Conservation (phyloP, 2,797 vertebrate species). For the Crax fasciolata region DNA sequence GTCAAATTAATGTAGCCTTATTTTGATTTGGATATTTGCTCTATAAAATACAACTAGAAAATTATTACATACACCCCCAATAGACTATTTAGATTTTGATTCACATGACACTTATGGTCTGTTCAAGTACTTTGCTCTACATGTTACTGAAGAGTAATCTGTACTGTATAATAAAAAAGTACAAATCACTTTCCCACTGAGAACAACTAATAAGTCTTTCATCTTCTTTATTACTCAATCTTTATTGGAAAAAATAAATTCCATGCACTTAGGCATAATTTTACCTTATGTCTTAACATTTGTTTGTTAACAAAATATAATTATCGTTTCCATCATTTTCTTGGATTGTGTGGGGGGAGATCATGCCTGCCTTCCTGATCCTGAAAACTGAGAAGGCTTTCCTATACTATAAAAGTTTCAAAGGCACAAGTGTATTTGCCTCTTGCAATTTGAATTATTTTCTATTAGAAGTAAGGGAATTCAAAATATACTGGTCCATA, state of each 20-base stretch:
- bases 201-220: slow-evolving; percentile 57
- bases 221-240: slow-evolving; percentile 58
- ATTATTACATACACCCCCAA: background rate
- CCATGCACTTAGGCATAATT: slow-evolving; percentile 38
- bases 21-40: slow-evolving; percentile 13
- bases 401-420: background rate
- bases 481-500: background rate
- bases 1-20: background rate
- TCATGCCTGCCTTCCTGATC: background rate
- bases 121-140: slow-evolving; percentile 36
- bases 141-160: slow-evolving; percentile 36
- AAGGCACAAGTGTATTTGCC: background rate
- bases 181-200: slow-evolving; percentile 49
- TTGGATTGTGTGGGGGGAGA: background rate
- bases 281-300: slow-evolving; percentile 54
- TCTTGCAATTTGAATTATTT: background rate
- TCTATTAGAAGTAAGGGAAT: background rate
- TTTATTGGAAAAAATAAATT: slow-evolving; percentile 64
- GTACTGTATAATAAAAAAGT: slow-evolving; percentile 35
- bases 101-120: background rate
- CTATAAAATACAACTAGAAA: background rate
- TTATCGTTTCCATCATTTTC: slow-evolving; percentile 40
- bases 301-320: slow-evolving; percentile 52
- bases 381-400: background rate
- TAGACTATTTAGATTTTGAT: slow-evolving; percentile 29